phyloP scores from a whole-genome alignment of 2,797 vertebrate genomes.

The Sternarchorhynchus goeldii region DNA sequence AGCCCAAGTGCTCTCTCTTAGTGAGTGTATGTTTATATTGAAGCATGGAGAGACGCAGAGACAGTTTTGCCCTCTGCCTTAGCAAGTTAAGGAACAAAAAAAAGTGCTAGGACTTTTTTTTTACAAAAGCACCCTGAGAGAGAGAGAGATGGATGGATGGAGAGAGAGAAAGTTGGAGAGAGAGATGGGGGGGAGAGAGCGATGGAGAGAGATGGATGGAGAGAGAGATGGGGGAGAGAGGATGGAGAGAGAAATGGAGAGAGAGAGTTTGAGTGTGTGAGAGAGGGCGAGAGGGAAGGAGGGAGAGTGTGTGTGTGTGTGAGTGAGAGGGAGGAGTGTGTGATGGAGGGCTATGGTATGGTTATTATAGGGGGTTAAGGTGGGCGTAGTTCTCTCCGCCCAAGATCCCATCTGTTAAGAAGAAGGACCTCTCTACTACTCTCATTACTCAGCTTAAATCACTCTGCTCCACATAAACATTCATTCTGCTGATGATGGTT shows the following conservation, averaged over 20 bases:
- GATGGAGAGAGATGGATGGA: too few species aligned
- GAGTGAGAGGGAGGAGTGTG: not conserved
- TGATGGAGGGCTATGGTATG: not conserved
- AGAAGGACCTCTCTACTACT: not conserved
- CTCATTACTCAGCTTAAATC: conserved; percentile 36
- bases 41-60: too few species aligned
- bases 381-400: conserved; percentile 4
- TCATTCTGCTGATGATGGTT: conserved; percentile 45
- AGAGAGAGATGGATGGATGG: too few species aligned
- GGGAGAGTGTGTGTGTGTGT: too few species aligned
- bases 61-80: too few species aligned
- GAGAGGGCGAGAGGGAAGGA: too few species aligned
- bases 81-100: too few species aligned
- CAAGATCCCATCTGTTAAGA: conserved; percentile 26
- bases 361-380: not conserved
- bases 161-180: too few species aligned
- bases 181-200: not conserved
- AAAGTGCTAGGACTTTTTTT: too few species aligned
- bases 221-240: not conserved
- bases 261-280: not conserved
- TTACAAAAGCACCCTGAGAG: too few species aligned
- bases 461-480: conserved; percentile 17
- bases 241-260: not conserved
- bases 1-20: too few species aligned
- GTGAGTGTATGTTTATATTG: too few species aligned